Evolutionary conservation across 2,888 invertebrate genomes (phyloP).

Genomic region (Cerastis rubricosa): DNA sequence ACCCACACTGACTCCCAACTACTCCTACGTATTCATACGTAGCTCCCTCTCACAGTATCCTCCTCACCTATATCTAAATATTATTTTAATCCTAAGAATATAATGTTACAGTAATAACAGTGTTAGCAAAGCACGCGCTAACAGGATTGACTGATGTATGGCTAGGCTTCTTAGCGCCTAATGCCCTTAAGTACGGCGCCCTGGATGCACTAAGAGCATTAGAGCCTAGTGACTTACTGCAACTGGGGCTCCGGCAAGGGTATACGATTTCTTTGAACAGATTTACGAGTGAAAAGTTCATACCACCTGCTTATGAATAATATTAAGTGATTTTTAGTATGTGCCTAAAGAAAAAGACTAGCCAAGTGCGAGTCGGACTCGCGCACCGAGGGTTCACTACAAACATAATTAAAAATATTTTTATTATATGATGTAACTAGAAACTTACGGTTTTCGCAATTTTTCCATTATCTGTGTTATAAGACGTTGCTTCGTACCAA

Average conservation of each 20-base stretch:
- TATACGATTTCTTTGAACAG: slow-evolving; percentile 49
- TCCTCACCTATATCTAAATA: slow-evolving; percentile 49
- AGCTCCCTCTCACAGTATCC: slow-evolving; percentile 2
- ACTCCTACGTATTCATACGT: too few relatives aligned
- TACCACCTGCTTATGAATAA: background rate
- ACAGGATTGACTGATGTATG: slow-evolving; percentile 84
- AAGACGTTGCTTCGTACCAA: too few relatives aligned
- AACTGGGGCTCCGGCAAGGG: slow-evolving; percentile 72
- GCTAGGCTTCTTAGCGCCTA: slow-evolving; percentile 86
- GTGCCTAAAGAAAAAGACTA: too few relatives aligned
- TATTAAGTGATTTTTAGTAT: background rate
- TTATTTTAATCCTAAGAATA: slow-evolving; percentile 63
- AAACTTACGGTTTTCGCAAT: too few relatives aligned
- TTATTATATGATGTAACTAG: too few relatives aligned
- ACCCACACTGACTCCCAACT: too few relatives aligned
- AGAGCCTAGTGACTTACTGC: slow-evolving; percentile 75
- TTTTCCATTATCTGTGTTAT: too few relatives aligned
- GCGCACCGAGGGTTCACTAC: too few relatives aligned
- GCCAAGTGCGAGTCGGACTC: too few relatives aligned
- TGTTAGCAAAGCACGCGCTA: slow-evolving; percentile 76
- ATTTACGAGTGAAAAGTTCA: slow-evolving; percentile 20
- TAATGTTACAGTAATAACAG: slow-evolving; percentile 72
- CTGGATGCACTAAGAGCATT: slow-evolving; percentile 86
- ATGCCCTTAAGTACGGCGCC: slow-evolving; percentile 85
- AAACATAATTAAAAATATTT: too few relatives aligned